phyloP scores from a whole-genome alignment of 2,888 invertebrate genomes.

The Drosophila algonquin region DNA sequence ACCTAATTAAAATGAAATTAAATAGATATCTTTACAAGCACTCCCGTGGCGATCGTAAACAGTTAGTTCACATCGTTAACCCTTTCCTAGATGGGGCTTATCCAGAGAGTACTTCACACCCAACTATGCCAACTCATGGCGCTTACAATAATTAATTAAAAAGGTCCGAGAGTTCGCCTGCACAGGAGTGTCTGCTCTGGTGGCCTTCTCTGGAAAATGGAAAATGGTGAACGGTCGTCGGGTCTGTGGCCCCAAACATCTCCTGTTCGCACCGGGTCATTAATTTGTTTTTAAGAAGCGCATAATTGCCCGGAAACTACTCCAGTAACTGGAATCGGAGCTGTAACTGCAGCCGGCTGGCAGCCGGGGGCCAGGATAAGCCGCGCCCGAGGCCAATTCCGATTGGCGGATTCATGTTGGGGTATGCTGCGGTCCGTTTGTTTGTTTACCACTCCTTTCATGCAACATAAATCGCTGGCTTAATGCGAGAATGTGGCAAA shows the following conservation, averaged over 20 bases:
- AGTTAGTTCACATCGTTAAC: slow-evolving; percentile 8
- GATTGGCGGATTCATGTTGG: slow-evolving; percentile 36
- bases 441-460: slow-evolving; percentile 39
- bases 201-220: not conserved
- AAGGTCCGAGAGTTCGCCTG: slow-evolving; percentile 19
- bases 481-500: slow-evolving; percentile 62
- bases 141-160: slow-evolving; percentile 34
- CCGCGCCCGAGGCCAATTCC: slow-evolving; percentile 29
- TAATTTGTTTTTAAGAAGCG: slow-evolving; percentile 62
- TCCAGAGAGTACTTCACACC: slow-evolving; percentile 18
- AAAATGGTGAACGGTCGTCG: not conserved
- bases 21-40: slow-evolving; percentile 22
- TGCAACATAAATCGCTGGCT: slow-evolving; percentile 66
- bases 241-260: not conserved
- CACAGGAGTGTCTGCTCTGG: slow-evolving; percentile 8
- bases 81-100: slow-evolving; percentile 7
- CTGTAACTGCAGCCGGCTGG: slow-evolving; percentile 29
- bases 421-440: slow-evolving; percentile 39
- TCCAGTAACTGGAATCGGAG: slow-evolving; percentile 18
- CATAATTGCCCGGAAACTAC: slow-evolving; percentile 58
- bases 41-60: slow-evolving; percentile 19
- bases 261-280: slow-evolving; percentile 23
- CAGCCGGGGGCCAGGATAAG: slow-evolving; percentile 12
- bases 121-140: slow-evolving; percentile 5
- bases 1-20: slow-evolving; percentile 25